Evolutionary conservation across 1,140 invertebrate genomes (phyloP).

Genomic region (Telenomus remus): DNA sequence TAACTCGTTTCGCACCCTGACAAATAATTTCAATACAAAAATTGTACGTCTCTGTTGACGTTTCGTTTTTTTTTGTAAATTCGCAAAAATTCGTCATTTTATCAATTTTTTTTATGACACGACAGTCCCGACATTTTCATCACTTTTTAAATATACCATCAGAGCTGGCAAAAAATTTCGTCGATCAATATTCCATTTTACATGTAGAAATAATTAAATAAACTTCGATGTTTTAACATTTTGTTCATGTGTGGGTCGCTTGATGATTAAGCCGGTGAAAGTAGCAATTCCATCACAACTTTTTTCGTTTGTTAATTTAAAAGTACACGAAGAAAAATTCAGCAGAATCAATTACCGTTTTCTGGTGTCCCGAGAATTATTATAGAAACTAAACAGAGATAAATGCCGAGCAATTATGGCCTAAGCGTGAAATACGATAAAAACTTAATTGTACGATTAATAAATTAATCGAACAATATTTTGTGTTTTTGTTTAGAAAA

Average conservation of each 20-base stretch:
- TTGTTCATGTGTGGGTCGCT: constrained; percentile 11
- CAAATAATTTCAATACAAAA: constrained; percentile 26
- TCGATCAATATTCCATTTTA: background rate
- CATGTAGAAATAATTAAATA: background rate
- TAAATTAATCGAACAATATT: background rate
- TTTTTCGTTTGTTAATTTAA: constrained; percentile 31
- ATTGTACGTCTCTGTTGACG: constrained; percentile 4
- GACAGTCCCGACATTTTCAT: no score
- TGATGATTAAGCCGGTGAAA: constrained; percentile 26
- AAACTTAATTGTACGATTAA: background rate
- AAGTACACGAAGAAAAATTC: constrained; percentile 15
- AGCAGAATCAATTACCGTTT: constrained; percentile 19
- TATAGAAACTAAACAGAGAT: constrained; percentile 3
- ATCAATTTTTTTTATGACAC: no score
- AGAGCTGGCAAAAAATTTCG: no score
- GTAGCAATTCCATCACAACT: constrained; percentile 5
- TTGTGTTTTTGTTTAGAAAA: no score
- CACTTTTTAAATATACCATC: no score
- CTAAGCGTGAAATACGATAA: constrained; percentile 3
- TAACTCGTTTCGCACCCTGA: constrained; percentile 25
- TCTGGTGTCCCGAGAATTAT: constrained; percentile 7
- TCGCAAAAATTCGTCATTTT: no score
- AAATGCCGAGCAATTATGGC: constrained; percentile 14
- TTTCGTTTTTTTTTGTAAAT: constrained; percentile 6
- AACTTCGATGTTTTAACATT: constrained; percentile 5